These are phyloP conservation scores for Chaenogobius annularis DNA, from an alignment of 2,113 vertebrate species.

Conservation along the genomic window DNA sequence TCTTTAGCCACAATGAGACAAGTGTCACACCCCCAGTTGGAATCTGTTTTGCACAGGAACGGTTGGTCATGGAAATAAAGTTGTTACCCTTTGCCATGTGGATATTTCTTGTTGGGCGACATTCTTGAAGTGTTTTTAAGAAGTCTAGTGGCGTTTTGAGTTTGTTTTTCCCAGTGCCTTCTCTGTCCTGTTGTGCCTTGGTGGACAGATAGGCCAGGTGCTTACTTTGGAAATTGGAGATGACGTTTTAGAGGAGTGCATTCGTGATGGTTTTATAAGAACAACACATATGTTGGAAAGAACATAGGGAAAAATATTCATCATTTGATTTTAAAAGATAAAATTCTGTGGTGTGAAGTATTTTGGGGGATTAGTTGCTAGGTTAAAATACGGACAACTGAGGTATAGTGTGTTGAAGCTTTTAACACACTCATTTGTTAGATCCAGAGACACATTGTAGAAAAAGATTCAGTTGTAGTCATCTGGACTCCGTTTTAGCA, in stretches of 20 bases:
- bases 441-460: no score
- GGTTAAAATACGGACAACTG: not conserved
- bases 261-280: not conserved
- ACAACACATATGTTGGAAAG: no score
- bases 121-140: conserved; percentile 51
- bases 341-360: no score
- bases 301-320: no score
- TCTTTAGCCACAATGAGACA: not conserved
- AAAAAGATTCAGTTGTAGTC: no score
- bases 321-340: no score
- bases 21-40: conserved; percentile 24
- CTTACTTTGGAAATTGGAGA: conserved; percentile 3
- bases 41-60: conserved; percentile 23
- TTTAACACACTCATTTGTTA: no score
- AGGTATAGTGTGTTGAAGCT: not conserved
- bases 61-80: conserved; percentile 16
- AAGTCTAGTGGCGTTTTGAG: conserved; percentile 17
- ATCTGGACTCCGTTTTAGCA: no score
- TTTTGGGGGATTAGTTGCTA: no score
- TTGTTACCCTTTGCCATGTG: not conserved
- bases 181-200: conserved; percentile 51
- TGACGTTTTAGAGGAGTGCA: not conserved
- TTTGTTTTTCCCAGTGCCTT: conserved; percentile 48
- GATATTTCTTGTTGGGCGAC: conserved; percentile 37
- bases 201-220: conserved; percentile 40